These are phyloP conservation scores for Decapterus maruadsi DNA, from an alignment of 2,797 vertebrate genomes.

Conservation along the genomic window DNA sequence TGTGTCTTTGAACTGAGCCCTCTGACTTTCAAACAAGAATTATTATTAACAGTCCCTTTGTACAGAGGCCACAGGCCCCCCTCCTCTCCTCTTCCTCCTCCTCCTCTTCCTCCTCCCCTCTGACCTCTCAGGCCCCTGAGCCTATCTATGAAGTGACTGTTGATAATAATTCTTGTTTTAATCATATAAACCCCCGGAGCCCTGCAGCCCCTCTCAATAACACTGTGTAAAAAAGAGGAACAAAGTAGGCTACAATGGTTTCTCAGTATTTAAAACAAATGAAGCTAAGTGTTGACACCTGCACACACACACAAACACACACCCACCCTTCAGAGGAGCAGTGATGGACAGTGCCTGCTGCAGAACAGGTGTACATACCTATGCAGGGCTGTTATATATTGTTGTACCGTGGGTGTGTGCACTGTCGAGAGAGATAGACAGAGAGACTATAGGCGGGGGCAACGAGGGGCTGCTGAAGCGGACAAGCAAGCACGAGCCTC, in stretches of 20 bases:
- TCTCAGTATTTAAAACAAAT: not conserved
- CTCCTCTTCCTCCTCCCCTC: no score
- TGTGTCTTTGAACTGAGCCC: not conserved
- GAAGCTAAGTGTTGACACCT: not conserved
- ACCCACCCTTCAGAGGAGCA: not conserved
- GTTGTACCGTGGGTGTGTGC: constrained; percentile 32
- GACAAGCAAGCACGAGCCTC: constrained; percentile 50
- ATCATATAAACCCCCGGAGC: not conserved
- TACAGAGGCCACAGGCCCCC: not conserved
- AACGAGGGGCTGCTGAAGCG: constrained; percentile 3
- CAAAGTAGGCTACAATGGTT: no score
- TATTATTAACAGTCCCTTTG: not conserved
- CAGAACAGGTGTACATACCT: constrained; percentile 75
- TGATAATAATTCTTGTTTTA: not conserved
- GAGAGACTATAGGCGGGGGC: constrained; percentile 17
- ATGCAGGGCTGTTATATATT: constrained; percentile 46
- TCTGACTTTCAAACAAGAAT: not conserved
- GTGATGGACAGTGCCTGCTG: constrained; percentile 63
- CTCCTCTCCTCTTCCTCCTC: no score
- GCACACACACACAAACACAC: constrained; percentile 4
- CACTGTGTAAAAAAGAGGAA: no score
- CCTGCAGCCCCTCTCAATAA: not conserved
- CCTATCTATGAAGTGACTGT: not conserved
- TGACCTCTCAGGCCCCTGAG: not conserved
- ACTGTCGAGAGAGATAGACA: not conserved